phyloP scores from a whole-genome alignment of 2,888 invertebrate genomes.

The Protophormia terraenovae region DNA sequence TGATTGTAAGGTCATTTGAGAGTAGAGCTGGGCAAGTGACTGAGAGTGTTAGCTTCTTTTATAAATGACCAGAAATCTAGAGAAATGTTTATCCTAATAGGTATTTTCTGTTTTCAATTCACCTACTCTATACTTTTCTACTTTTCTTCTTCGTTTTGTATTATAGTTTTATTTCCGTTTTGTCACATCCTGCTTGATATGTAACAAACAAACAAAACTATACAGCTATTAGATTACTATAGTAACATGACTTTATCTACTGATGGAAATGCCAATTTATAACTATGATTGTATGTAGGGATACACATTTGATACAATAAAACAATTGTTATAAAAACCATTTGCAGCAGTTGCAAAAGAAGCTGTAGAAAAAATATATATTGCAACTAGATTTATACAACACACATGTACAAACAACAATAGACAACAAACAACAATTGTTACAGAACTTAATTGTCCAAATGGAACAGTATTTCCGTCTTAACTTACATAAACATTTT shows the following conservation, averaged over 20 bases:
- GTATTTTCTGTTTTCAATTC: too few species aligned
- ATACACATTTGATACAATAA: neutral
- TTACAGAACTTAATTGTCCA: slow-evolving; percentile 59
- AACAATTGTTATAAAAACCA: slow-evolving; percentile 25
- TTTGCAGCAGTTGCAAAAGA: neutral
- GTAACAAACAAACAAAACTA: slow-evolving; percentile 2
- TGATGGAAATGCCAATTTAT: slow-evolving; percentile 62
- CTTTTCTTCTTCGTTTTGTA: neutral
- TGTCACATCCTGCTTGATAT: slow-evolving; percentile 43
- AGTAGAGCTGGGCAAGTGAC: slow-evolving; percentile 25
- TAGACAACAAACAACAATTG: slow-evolving; percentile 3
- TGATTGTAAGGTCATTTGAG: slow-evolving; percentile 18
- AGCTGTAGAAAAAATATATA: neutral
- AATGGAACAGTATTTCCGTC: slow-evolving; percentile 57
- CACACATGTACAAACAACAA: slow-evolving; percentile 31
- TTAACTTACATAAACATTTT: slow-evolving; percentile 42
- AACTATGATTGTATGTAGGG: neutral
- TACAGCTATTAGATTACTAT: slow-evolving; percentile 44
- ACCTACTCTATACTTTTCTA: too few species aligned
- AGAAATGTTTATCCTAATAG: too few species aligned
- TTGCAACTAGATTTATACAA: slow-evolving; percentile 21
- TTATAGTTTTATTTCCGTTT: slow-evolving; percentile 51
- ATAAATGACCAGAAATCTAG: too few species aligned
- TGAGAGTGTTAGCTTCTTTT: too few species aligned
- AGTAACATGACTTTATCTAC: slow-evolving; percentile 64